Percentiles rank a stretch among this genome's conserved stretches.
phyloP scores from a whole-genome alignment of 2,113 vertebrate genomes.

The Haemorhous mexicanus region DNA sequence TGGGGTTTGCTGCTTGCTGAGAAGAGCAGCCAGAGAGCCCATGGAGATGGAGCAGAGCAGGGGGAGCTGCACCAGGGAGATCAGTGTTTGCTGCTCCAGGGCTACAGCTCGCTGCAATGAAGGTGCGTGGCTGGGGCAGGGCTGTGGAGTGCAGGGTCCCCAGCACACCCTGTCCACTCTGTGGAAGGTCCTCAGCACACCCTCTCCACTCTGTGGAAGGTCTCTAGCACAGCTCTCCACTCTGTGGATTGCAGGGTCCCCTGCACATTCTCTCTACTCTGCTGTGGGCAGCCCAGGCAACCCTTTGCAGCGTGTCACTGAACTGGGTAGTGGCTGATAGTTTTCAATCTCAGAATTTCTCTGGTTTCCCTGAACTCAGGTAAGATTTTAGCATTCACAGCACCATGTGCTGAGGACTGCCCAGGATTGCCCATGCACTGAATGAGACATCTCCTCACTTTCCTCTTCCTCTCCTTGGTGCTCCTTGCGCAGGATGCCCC shows the following conservation, averaged over 20 bases:
- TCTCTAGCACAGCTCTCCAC: too few relatives aligned
- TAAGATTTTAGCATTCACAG: neutral
- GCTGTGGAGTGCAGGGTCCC: neutral
- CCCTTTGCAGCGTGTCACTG: neutral
- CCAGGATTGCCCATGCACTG: accelerated
- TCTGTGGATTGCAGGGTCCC: neutral
- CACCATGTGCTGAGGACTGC: neutral
- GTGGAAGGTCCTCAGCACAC: neutral
- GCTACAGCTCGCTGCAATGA: neutral
- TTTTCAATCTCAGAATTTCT: neutral
- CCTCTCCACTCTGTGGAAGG: neutral
- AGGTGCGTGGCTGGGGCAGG: accelerated
- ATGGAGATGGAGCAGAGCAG: neutral
- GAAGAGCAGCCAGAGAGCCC: neutral
- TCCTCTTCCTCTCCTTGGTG: neutral
- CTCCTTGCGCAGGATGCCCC: neutral
- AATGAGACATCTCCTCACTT: accelerated
- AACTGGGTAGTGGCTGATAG: neutral
- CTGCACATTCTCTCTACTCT: neutral
- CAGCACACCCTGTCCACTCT: neutral
- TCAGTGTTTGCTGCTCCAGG: neutral
- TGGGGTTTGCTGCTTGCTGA: neutral
- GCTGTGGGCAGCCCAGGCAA: neutral
- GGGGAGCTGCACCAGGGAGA: neutral
- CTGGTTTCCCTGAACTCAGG: neutral